Evolutionary conservation across 2,797 vertebrate species (phyloP).

Genomic region (Falco novaeseelandiae): DNA sequence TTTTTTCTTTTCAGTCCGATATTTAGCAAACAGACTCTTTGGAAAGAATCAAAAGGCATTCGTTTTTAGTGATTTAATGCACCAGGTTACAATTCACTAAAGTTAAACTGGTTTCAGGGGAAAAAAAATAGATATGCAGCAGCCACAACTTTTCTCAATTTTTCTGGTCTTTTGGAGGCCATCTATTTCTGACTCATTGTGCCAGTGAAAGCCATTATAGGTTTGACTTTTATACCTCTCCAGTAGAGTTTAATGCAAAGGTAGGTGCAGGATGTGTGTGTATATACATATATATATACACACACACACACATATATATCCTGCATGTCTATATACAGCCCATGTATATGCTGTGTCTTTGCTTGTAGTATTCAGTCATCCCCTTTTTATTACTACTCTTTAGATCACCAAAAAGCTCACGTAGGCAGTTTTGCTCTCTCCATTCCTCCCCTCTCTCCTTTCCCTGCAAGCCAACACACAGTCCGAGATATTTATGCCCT

Average conservation of each 20-base stretch:
- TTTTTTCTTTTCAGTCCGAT: not conserved
- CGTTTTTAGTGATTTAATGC: not conserved
- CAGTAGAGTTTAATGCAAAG: not conserved
- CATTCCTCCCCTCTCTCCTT: not conserved
- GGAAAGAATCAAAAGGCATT: not conserved
- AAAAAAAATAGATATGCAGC: not conserved
- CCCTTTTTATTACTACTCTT: not conserved
- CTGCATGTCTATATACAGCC: not conserved
- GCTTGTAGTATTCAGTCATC: not conserved
- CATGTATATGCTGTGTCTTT: not conserved
- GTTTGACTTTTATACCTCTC: not conserved
- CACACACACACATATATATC: too few relatives aligned
- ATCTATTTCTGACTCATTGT: not conserved
- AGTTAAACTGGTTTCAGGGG: not conserved
- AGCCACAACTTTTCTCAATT: not conserved
- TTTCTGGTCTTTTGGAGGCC: not conserved
- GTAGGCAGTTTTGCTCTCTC: not conserved
- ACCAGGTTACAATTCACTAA: not conserved
- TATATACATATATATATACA: too few relatives aligned
- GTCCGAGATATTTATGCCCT: not conserved
- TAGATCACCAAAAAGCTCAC: not conserved
- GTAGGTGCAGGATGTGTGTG: not conserved
- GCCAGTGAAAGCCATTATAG: not conserved
- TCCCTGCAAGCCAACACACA: not conserved
- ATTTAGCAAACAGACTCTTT: not conserved